phyloP scores from a whole-genome alignment of 1,140 invertebrate species.

The Solenopsis invicta region DNA sequence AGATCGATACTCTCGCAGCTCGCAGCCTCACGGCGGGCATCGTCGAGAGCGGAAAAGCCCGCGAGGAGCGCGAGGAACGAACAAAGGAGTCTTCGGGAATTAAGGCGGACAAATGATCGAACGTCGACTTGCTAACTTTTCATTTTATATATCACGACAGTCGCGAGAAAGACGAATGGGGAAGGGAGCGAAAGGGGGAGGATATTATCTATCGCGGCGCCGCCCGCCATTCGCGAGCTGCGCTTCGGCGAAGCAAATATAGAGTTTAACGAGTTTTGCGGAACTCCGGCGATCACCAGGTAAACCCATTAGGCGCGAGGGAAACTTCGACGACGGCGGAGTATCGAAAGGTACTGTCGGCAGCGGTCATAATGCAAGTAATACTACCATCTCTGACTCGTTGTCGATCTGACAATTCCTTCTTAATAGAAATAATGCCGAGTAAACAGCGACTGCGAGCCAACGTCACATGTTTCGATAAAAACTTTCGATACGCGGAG shows the following conservation, averaged over 20 bases:
- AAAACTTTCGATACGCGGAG: neutral
- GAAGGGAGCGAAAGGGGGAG: neutral
- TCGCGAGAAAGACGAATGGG: conserved; percentile 35
- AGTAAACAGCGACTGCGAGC: neutral
- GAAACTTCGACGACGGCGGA: conserved; percentile 46
- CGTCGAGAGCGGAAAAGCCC: neutral
- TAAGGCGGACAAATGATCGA: conserved; percentile 22
- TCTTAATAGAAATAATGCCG: neutral
- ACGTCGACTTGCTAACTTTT: neutral
- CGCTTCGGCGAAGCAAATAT: conserved; percentile 55
- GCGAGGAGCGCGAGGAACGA: neutral
- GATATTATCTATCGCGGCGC: conserved; percentile 58
- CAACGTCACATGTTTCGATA: neutral
- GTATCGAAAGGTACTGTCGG: conserved; percentile 65
- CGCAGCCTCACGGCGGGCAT: conserved; percentile 17
- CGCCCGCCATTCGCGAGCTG: conserved; percentile 58
- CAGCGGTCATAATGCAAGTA: conserved; percentile 35
- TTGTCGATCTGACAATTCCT: neutral
- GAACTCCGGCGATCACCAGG: conserved; percentile 51
- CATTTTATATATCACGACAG: neutral
- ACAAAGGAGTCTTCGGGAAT: neutral
- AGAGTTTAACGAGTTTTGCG: conserved; percentile 62
- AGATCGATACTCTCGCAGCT: conserved; percentile 46
- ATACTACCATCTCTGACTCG: neutral
- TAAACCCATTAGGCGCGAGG: conserved; percentile 49